Conservation (phyloP, 1,140 invertebrate species). For the Oryctes rhinoceros region DNA sequence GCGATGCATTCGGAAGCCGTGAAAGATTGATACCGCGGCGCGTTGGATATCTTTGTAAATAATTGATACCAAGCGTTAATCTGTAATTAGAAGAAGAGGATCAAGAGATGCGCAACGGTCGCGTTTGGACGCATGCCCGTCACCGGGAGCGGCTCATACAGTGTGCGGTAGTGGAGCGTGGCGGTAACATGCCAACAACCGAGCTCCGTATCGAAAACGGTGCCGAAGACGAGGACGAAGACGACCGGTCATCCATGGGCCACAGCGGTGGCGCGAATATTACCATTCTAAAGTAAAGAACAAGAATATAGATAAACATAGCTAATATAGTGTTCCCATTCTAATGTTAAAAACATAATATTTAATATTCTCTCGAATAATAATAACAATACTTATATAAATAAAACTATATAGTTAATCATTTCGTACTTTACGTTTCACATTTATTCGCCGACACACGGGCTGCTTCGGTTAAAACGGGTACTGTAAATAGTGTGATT, state of each 20-base stretch:
- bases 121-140: constrained; percentile 49
- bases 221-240: constrained; percentile 56
- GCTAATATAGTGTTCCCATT: background rate
- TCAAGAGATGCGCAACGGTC: constrained; percentile 41
- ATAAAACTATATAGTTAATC: constrained; percentile 42
- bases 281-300: constrained; percentile 47
- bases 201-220: constrained; percentile 53
- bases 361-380: constrained; percentile 12
- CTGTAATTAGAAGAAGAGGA: constrained; percentile 48
- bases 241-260: constrained; percentile 46
- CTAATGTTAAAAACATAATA: constrained; percentile 10
- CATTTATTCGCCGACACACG: constrained; percentile 49
- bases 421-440: constrained; percentile 51
- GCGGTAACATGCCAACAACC: constrained; percentile 58
- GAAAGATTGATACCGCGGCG: constrained; percentile 15
- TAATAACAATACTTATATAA: constrained; percentile 18
- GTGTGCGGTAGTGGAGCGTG: constrained; percentile 58
- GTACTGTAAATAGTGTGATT: constrained; percentile 60
- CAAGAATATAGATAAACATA: constrained; percentile 38
- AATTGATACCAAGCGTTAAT: constrained; percentile 44
- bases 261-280: constrained; percentile 45
- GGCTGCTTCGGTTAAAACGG: constrained; percentile 57
- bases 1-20: background rate
- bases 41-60: constrained; percentile 37
- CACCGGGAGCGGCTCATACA: constrained; percentile 50